Evolutionary conservation across 1,140 invertebrate species (phyloP), one percentile per base, ranked within the genome.

Genomic region (Cyphomyrmex costatus): DNA sequence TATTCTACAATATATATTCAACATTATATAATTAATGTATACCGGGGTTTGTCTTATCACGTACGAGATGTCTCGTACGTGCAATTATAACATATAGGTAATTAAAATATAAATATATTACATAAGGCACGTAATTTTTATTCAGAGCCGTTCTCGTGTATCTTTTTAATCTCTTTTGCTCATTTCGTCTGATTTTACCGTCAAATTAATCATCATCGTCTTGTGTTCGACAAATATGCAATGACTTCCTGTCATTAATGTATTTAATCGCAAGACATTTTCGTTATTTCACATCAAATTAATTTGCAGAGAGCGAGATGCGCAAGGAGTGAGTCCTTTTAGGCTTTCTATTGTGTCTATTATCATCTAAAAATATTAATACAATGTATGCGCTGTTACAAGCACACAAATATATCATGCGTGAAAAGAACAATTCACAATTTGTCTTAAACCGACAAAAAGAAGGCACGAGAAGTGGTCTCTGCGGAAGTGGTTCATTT

Each of bases 71-170:
- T 16, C 19, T 30, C 27, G 61, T 61, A 53, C 30, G 7, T 56
- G 19, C 19, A 49, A 78, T 68, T 78, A 14, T 71, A 42, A n/a
- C n/a, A n/a, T n/a, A n/a, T n/a, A n/a, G n/a, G n/a, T 36, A 56
- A 33, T 24, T 74, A 30, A 49, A 56, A 76, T 21, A 65, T 74
- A 14, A 80, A 80, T 73, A 68, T 70, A 49, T 80, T 84, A 82
- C 85, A 82, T 91, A 92, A 92, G 91, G 92, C 91, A 92, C 91
- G 51, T 86, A 53, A 27, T 51, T 78, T 65, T 53, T 14, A 83
- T 85, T 76, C 51, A 63, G 27, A 86, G 10, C 30, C 84, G 49
- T 58, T 86, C 19, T 58, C 58, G 21, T 56, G 21, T 68, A 27
- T 83, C 30, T 66, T 85, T 61, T 65, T 49, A 2, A 60, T 51